These are phyloP conservation scores for Iguana delicatissima DNA, from an alignment of 2,797 vertebrate species.

Conservation along the genomic window DNA sequence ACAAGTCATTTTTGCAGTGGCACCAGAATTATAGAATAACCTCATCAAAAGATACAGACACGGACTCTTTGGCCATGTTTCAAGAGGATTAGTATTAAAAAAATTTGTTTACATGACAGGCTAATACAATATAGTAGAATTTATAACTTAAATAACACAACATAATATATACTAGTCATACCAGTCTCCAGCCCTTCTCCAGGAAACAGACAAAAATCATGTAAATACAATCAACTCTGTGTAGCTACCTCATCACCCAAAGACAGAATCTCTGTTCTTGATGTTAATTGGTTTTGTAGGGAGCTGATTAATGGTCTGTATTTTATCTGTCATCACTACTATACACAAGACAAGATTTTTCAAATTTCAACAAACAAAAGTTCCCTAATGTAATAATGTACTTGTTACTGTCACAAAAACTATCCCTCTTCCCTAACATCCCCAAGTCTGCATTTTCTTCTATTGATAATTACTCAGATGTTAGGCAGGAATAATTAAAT, in stretches of 20 bases:
- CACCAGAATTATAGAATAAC: background rate
- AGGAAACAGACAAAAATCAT: background rate
- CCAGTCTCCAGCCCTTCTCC: too few relatives aligned
- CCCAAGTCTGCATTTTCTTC: constrained; percentile 45
- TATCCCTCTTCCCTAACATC: background rate
- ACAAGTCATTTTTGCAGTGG: background rate
- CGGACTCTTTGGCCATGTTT: background rate
- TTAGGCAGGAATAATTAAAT: constrained; percentile 72
- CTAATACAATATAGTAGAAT: too few relatives aligned
- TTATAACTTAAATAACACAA: too few relatives aligned
- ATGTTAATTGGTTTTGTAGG: background rate
- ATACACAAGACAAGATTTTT: background rate
- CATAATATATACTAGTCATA: too few relatives aligned
- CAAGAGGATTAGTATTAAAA: background rate
- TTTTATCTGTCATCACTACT: background rate
- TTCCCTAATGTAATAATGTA: background rate
- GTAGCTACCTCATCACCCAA: background rate
- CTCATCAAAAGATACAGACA: background rate
- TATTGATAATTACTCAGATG: constrained; percentile 61
- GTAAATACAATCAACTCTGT: background rate
- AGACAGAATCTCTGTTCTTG: background rate
- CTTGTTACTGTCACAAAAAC: constrained; percentile 13
- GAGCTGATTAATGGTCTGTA: background rate
- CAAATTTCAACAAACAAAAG: accelerated
- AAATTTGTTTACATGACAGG: too few relatives aligned